These are phyloP conservation scores for Anthophora plumipes DNA, from an alignment of 2,888 invertebrate species.

Conservation along the genomic window DNA sequence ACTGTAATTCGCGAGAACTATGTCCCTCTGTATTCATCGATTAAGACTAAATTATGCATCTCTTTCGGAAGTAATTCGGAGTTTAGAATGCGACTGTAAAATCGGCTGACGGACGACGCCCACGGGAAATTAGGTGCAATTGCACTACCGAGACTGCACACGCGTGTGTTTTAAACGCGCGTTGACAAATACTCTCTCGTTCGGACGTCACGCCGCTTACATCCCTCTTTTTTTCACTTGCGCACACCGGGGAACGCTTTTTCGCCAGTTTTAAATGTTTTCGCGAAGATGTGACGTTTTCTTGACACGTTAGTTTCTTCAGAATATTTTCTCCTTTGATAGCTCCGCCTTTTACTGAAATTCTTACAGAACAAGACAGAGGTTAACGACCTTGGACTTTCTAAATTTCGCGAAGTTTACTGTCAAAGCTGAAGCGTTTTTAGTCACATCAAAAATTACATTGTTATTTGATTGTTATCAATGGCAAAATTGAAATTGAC, in stretches of 20 bases:
- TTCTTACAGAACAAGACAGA: too few relatives aligned
- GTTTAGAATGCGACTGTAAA: slow-evolving; percentile 64
- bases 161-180: slow-evolving; percentile 65
- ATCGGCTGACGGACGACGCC: slow-evolving; percentile 69
- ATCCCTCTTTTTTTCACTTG: slow-evolving; percentile 60
- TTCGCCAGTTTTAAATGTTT: slow-evolving; percentile 20
- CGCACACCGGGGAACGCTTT: slow-evolving; percentile 44
- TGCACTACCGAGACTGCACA: slow-evolving; percentile 68
- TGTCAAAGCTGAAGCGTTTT: too few relatives aligned
- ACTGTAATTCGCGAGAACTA: slow-evolving; percentile 33
- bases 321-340: too few relatives aligned
- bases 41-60: slow-evolving; percentile 67
- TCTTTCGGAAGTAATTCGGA: slow-evolving; percentile 64
- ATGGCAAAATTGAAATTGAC: too few relatives aligned
- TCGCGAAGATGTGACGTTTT: neutral
- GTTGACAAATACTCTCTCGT: slow-evolving; percentile 57
- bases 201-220: neutral
- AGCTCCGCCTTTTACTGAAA: too few relatives aligned
- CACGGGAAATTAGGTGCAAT: slow-evolving; percentile 77
- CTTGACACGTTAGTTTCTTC: too few relatives aligned
- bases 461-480: too few relatives aligned
- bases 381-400: too few relatives aligned
- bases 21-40: slow-evolving; percentile 42
- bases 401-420: too few relatives aligned
- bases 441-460: too few relatives aligned